Conservation (phyloP, 1,140 invertebrate genomes). For the Drosophila pandora region DNA sequence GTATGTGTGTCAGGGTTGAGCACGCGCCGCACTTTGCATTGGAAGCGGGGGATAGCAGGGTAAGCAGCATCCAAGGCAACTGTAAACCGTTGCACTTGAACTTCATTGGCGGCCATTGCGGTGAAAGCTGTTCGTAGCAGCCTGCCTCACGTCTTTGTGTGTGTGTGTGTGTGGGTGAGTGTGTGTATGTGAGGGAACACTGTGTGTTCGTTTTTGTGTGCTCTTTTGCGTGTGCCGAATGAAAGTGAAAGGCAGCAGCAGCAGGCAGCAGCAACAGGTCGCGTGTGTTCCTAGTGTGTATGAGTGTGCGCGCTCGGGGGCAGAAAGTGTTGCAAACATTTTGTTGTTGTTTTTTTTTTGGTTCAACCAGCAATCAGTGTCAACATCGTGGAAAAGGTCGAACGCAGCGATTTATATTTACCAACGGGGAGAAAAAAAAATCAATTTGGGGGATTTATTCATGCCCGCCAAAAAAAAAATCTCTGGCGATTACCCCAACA, state of each 20-base stretch:
- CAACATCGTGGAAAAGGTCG: conserved; percentile 38
- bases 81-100: conserved; percentile 76
- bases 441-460: conserved; percentile 42
- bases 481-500: conserved; percentile 55
- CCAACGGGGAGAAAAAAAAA: conserved; percentile 21
- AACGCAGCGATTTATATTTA: conserved; percentile 49
- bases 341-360: not conserved
- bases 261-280: conserved; percentile 66
- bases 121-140: conserved; percentile 21
- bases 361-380: conserved; percentile 39
- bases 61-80: conserved; percentile 40
- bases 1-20: conserved; percentile 16
- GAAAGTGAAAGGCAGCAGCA: conserved; percentile 75
- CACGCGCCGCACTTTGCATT: conserved; percentile 41
- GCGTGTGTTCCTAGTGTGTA: conserved; percentile 20
- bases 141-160: conserved; percentile 7
- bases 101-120: conserved; percentile 67
- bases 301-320: conserved; percentile 10
- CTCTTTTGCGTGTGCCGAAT: conserved; percentile 8
- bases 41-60: conserved; percentile 11
- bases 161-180: conserved; percentile 10
- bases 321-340: conserved; percentile 17
- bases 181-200: not conserved
- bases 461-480: conserved; percentile 57
- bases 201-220: conserved; percentile 14